Conservation (phyloP, 2,888 invertebrate species). For the Ectropis crepuscularia region DNA sequence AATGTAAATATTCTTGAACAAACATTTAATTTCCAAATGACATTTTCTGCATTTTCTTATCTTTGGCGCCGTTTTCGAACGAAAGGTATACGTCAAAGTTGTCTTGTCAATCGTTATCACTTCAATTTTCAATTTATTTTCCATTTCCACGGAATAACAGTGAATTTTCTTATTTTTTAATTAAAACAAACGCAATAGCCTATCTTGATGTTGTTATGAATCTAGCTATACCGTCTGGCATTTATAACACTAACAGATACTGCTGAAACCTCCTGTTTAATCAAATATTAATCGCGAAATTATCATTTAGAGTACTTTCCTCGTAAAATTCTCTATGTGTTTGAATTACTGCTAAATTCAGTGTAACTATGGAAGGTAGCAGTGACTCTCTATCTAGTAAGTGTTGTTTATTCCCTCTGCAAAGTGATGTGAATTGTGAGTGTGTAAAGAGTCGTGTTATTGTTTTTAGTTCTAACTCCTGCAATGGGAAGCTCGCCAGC, state of each 20-base stretch:
- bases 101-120: constrained; percentile 6
- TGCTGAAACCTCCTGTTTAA: constrained; percentile 11
- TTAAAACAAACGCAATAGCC: not conserved
- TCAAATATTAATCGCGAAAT: constrained; percentile 32
- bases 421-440: constrained; percentile 30
- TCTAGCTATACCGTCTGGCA: not conserved
- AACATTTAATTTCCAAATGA: not conserved
- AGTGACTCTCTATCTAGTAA: constrained; percentile 75
- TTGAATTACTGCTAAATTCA: constrained; percentile 28
- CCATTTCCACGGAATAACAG: not conserved
- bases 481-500: constrained; percentile 79
- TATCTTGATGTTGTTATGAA: not conserved
- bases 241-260: constrained; percentile 3
- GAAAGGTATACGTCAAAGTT: constrained; percentile 9
- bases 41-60: not conserved
- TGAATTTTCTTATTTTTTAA: not conserved
- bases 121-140: constrained; percentile 3
- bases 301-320: constrained; percentile 9
- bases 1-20: not conserved
- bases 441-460: constrained; percentile 37
- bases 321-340: constrained; percentile 25
- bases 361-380: constrained; percentile 70
- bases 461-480: constrained; percentile 65
- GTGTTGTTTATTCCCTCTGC: constrained; percentile 36
- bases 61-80: constrained; percentile 1